A percentile compares a stretch with the other conserved stretches of the same genome.
phyloP scores from a whole-genome alignment of 2,888 invertebrate genomes.

The Odontocerum albicorne region DNA sequence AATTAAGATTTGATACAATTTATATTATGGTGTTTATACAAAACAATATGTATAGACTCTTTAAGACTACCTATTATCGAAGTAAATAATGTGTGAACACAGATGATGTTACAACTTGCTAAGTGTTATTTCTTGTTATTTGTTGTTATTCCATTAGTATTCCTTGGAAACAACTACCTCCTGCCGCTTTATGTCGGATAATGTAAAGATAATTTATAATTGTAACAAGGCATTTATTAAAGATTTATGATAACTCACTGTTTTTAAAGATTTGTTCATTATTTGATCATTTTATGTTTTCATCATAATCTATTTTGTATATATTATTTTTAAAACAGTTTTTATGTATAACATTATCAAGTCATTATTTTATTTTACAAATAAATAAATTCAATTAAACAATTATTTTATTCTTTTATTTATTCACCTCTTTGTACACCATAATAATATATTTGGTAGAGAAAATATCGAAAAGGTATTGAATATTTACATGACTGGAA shows the following conservation, averaged over 20 bases:
- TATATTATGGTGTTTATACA: constrained; percentile 15
- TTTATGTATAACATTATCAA: constrained; percentile 22
- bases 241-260: neutral
- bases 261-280: neutral
- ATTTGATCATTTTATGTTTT: neutral
- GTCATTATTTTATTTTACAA: constrained; percentile 24
- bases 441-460: too few species aligned
- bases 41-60: constrained; percentile 15
- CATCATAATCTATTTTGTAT: constrained; percentile 9
- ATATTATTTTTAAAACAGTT: constrained; percentile 18
- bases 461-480: too few species aligned
- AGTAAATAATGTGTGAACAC: neutral
- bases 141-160: constrained; percentile 27
- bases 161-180: constrained; percentile 32
- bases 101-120: too few species aligned
- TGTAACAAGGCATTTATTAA: constrained; percentile 7
- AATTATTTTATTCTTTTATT: neutral
- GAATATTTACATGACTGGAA: too few species aligned
- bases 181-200: neutral
- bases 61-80: constrained; percentile 4
- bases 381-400: neutral
- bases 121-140: constrained; percentile 14
- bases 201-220: neutral
- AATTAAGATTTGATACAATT: constrained; percentile 33
- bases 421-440: too few species aligned